Percentiles rank a stretch among this genome's conserved stretches.
These are phyloP conservation scores for Gymnocypris eckloni DNA, from an alignment of 2,797 vertebrate genomes.

Conservation along the genomic window DNA sequence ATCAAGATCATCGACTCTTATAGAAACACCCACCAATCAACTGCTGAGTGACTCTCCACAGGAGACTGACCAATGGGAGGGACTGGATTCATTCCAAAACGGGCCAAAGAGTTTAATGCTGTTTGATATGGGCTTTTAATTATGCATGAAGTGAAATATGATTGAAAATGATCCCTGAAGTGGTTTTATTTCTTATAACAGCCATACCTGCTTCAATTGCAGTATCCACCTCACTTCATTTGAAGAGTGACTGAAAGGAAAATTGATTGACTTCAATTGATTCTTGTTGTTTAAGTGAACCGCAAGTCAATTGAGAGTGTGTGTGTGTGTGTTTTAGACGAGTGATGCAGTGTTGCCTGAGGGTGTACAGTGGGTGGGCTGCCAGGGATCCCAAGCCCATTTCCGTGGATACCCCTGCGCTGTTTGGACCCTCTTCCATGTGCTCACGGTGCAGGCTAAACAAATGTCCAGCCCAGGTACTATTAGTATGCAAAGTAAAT, in stretches of 20 bases:
- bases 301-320: slow-evolving; percentile 22
- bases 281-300: slow-evolving; percentile 25
- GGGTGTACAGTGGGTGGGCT: slow-evolving; percentile 86
- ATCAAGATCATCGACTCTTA: slow-evolving; percentile 36
- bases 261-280: slow-evolving; percentile 44
- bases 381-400: slow-evolving; percentile 85
- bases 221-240: slow-evolving; percentile 35
- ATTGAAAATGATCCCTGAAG: not conserved
- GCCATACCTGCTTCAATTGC: not conserved
- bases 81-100: not conserved
- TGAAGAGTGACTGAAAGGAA: slow-evolving; percentile 38
- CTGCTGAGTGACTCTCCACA: slow-evolving; percentile 73
- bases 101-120: not conserved
- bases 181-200: not conserved
- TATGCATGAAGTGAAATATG: not conserved
- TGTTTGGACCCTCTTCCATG: slow-evolving; percentile 92
- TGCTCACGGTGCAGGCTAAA: slow-evolving; percentile 85
- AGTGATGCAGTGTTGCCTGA: slow-evolving; percentile 75
- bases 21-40: slow-evolving; percentile 67
- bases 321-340: slow-evolving; percentile 68
- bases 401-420: slow-evolving; percentile 90
- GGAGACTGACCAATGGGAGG: not conserved
- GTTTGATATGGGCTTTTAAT: not conserved
- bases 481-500: not conserved
- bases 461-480: slow-evolving; percentile 64